A percentile compares a stretch with the other conserved stretches of the same genome.
Conservation (phyloP, 1,140 invertebrate species). For the Catajapyx aquilonaris region DNA sequence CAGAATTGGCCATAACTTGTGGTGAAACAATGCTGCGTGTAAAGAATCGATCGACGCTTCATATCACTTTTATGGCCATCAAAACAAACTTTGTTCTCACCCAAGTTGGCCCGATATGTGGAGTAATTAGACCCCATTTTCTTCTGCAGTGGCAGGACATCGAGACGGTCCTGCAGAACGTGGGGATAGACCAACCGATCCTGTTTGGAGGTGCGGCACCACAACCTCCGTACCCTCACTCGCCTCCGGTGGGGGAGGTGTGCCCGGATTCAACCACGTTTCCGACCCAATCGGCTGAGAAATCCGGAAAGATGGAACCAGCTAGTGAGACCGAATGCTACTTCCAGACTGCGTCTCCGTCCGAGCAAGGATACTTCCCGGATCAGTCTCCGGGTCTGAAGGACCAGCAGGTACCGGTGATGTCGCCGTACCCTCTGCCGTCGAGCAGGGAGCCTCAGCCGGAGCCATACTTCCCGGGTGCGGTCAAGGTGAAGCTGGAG, state of each 20-base stretch:
- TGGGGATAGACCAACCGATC: conserved; percentile 4
- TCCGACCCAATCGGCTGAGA: neutral
- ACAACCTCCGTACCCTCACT: conserved; percentile 6
- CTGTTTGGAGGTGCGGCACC: neutral
- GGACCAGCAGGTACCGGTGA: no score
- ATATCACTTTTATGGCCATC: no score
- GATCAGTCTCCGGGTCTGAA: no score
- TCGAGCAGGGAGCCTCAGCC: no score
- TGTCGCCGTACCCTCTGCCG: no score
- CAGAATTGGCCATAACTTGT: no score
- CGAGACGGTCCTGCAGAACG: conserved; percentile 23
- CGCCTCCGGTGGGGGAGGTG: neutral
- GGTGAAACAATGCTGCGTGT: no score
- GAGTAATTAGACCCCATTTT: no score
- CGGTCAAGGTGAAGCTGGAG: neutral
- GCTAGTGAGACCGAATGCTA: neutral
- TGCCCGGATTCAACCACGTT: neutral
- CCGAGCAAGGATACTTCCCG: neutral
- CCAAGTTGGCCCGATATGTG: no score
- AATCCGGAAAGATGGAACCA: neutral
- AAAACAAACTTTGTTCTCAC: no score
- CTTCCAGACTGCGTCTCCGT: neutral
- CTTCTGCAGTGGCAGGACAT: conserved; percentile 30
- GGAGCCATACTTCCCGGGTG: conserved; percentile 1
- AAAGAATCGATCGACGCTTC: no score